Evolutionary conservation across 2,113 vertebrate genomes (phyloP).

Genomic region (Murina feae): DNA sequence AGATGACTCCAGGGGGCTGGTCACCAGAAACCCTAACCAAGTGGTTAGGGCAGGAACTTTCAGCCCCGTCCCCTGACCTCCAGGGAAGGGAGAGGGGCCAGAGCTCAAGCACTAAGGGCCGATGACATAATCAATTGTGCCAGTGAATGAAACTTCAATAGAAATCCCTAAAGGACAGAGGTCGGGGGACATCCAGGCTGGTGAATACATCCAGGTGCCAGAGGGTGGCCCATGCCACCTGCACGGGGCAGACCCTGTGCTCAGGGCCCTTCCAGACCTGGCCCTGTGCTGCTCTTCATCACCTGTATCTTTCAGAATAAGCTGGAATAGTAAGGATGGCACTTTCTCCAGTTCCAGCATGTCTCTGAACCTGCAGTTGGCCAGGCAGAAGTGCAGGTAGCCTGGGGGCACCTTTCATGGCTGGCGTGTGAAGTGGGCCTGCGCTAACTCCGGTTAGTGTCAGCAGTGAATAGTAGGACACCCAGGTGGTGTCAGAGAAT

Average conservation of each 20-base stretch:
- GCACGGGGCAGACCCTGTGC: neutral
- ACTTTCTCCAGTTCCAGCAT: neutral
- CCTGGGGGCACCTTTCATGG: neutral
- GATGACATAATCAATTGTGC: neutral
- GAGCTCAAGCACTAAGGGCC: neutral
- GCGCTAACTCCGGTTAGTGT: neutral
- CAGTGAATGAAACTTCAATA: neutral
- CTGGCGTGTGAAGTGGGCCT: neutral
- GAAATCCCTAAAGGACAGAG: neutral
- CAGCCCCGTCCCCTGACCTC: neutral
- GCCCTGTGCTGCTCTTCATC: neutral
- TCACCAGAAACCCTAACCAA: neutral
- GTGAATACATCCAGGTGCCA: fast-evolving
- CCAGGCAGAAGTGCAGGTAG: neutral
- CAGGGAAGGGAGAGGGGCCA: neutral
- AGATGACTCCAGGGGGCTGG: neutral
- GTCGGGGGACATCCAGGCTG: neutral
- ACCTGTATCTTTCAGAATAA: neutral
- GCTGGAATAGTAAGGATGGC: neutral
- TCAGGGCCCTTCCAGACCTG: neutral
- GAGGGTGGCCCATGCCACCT: neutral
- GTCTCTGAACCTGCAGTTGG: neutral
- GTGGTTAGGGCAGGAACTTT: neutral
- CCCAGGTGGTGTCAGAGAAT: neutral
- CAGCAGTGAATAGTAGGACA: neutral